phyloP scores from a whole-genome alignment of 2,888 invertebrate species.

The Sarcophaga subvicina region DNA sequence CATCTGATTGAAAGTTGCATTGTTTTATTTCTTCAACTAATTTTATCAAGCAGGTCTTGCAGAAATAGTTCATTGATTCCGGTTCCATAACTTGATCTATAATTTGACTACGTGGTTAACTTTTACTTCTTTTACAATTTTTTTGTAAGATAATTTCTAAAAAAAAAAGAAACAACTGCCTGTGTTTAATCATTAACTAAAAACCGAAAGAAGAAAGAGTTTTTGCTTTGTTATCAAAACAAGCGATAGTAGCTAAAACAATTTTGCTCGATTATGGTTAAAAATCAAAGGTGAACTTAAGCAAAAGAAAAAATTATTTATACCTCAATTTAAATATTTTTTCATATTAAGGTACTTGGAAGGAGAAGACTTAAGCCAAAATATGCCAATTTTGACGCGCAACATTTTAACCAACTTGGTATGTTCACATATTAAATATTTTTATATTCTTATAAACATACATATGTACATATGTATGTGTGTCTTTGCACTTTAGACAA shows the following conservation, averaged over 20 bases:
- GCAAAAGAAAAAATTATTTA: too few species aligned
- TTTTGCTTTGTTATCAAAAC: slow-evolving; percentile 27
- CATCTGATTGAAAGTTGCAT: slow-evolving; percentile 16
- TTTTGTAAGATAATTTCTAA: slow-evolving; percentile 7
- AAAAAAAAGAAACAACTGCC: background rate
- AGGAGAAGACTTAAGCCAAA: slow-evolving; percentile 32
- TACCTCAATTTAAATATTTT: background rate
- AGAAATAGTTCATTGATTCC: slow-evolving; percentile 22
- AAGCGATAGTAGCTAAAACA: slow-evolving; percentile 27
- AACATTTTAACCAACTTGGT: slow-evolving; percentile 59
- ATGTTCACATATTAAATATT: slow-evolving; percentile 23
- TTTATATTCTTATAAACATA: background rate
- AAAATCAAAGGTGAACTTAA: slow-evolving; percentile 59
- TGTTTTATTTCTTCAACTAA: background rate
- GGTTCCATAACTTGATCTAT: slow-evolving; percentile 47
- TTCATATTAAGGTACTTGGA: slow-evolving; percentile 35
- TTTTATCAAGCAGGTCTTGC: background rate
- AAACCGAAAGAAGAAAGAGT: slow-evolving; percentile 17
- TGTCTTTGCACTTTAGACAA: slow-evolving; percentile 29
- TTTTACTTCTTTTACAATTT: slow-evolving; percentile 36
- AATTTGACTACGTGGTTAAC: slow-evolving; percentile 63
- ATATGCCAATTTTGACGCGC: slow-evolving; percentile 51
- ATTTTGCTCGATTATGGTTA: slow-evolving; percentile 39
- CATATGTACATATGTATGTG: background rate
- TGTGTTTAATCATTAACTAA: background rate